Evolutionary conservation across 1,140 invertebrate species (phyloP).

Genomic region (Saxidomus purpurata): DNA sequence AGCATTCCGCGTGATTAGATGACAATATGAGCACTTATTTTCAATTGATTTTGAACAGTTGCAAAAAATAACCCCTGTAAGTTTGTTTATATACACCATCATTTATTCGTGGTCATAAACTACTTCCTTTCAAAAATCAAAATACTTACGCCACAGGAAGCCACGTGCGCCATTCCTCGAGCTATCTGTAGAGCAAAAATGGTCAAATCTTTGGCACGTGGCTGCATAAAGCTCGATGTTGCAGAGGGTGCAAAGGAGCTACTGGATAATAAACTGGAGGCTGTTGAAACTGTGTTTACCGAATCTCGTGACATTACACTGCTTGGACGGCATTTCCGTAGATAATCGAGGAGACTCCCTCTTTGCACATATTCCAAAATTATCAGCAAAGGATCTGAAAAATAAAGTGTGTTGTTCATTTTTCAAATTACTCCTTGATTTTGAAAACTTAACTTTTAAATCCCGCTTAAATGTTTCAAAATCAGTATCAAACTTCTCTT

Average conservation of each 20-base stretch:
- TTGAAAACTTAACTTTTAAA: too few relatives aligned
- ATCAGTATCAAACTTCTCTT: too few relatives aligned
- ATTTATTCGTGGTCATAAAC: too few relatives aligned
- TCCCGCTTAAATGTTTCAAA: too few relatives aligned
- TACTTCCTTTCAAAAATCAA: too few relatives aligned
- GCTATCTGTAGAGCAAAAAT: slow-evolving; percentile 77
- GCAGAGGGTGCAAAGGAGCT: background rate
- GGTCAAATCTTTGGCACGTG: slow-evolving; percentile 73
- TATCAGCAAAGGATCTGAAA: slow-evolving; percentile 77
- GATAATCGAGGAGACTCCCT: slow-evolving; percentile 75
- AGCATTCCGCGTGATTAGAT: too few relatives aligned
- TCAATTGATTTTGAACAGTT: too few relatives aligned
- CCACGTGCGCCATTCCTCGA: slow-evolving; percentile 75
- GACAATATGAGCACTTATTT: too few relatives aligned
- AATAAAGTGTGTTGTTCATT: too few relatives aligned
- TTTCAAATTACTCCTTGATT: too few relatives aligned
- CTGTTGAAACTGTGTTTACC: background rate
- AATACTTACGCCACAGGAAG: slow-evolving; percentile 70
- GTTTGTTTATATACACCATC: too few relatives aligned
- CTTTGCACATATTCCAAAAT: slow-evolving; percentile 79
- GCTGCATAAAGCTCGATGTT: slow-evolving; percentile 17
- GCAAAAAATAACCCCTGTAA: too few relatives aligned
- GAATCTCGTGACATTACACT: slow-evolving; percentile 21
- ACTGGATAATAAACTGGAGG: background rate
- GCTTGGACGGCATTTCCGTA: slow-evolving; percentile 70